phyloP scores from a whole-genome alignment of 2,797 vertebrate genomes.

The Gambelia wislizenii region DNA sequence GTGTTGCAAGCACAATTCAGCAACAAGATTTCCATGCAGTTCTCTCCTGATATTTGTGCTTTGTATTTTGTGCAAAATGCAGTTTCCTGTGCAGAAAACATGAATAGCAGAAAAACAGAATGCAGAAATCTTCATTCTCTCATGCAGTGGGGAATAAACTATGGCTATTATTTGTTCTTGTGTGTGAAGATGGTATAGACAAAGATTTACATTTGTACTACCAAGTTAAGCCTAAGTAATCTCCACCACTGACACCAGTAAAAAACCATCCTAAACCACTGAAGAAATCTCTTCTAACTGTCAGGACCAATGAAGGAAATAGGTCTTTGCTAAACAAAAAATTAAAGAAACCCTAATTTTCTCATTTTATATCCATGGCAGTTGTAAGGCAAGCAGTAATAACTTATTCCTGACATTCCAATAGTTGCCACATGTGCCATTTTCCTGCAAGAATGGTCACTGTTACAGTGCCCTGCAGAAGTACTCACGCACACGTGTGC shows the following conservation, averaged over 20 bases:
- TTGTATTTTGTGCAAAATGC: too few species aligned
- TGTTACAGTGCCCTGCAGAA: too few species aligned
- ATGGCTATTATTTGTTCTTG: too few species aligned
- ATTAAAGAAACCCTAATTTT: neutral
- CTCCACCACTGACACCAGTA: neutral
- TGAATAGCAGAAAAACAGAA: too few species aligned
- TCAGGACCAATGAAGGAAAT: neutral
- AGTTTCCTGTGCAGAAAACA: too few species aligned
- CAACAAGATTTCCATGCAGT: too few species aligned
- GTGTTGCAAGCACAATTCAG: neutral
- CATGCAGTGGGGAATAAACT: too few species aligned
- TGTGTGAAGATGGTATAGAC: too few species aligned
- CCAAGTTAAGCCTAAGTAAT: neutral
- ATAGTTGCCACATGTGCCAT: neutral
- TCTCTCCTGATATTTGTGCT: too few species aligned
- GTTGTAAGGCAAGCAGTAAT: neutral
- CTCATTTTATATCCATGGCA: neutral
- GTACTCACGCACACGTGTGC: too few species aligned
- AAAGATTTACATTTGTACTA: neutral
- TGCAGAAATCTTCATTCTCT: too few species aligned
- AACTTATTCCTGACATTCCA: neutral
- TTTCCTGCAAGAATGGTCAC: neutral
- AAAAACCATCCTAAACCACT: neutral
- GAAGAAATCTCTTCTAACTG: neutral
- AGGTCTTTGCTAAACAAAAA: neutral